Conservation (phyloP, 1,140 invertebrate genomes). For the Nixonia krombeini region DNA sequence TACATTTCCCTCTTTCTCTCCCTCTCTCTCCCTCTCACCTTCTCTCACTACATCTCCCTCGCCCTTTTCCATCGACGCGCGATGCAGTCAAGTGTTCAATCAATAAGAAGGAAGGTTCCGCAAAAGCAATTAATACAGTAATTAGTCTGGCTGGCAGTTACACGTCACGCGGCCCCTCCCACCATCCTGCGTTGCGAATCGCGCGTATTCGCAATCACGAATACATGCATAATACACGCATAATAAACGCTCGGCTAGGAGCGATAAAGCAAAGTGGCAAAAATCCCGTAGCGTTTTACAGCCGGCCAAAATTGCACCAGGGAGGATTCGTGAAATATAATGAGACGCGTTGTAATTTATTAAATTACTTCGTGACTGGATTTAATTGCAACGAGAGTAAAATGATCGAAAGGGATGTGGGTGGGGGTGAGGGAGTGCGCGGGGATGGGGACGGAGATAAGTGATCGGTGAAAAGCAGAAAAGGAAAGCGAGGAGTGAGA, state of each 20-base stretch:
- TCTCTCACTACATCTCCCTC: neutral
- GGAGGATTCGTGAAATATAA: too few relatives aligned
- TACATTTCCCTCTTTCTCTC: neutral
- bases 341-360: too few relatives aligned
- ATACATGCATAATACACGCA: conserved; percentile 9
- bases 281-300: too few relatives aligned
- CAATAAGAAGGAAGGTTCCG: conserved; percentile 40
- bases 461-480: neutral
- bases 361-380: too few relatives aligned
- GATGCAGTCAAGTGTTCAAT: conserved; percentile 19
- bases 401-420: too few relatives aligned
- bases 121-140: conserved; percentile 62
- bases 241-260: conserved; percentile 13
- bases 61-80: neutral
- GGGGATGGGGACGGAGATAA: too few relatives aligned
- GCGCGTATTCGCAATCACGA: conserved; percentile 28
- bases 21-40: neutral
- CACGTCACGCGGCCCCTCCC: conserved; percentile 49
- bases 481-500: neutral
- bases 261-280: too few relatives aligned
- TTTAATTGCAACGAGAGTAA: too few relatives aligned
- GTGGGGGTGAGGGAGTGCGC: too few relatives aligned
- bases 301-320: too few relatives aligned
- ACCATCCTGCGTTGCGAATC: conserved; percentile 32
- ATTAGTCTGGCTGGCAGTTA: conserved; percentile 53